These are phyloP conservation scores for Tetanocera ferruginea DNA, from an alignment of 2,888 invertebrate genomes.

Conservation along the genomic window DNA sequence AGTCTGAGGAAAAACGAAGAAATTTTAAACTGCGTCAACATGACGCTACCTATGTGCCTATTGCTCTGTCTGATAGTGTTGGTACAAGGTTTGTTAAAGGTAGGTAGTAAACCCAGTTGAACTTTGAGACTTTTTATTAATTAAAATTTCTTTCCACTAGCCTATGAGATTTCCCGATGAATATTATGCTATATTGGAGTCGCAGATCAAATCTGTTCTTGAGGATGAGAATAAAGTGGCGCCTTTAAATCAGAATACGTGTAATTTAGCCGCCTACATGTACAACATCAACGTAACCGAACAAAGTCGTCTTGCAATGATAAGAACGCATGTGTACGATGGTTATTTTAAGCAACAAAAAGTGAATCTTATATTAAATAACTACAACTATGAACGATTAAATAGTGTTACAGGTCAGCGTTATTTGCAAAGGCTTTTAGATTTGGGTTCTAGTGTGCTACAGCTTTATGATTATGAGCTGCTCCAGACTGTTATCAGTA, in stretches of 20 bases:
- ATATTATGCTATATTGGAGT: constrained; percentile 38
- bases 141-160: not conserved
- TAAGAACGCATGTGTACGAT: constrained; percentile 56
- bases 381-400: constrained; percentile 71
- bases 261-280: constrained; percentile 74
- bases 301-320: constrained; percentile 74
- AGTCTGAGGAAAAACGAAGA: not conserved
- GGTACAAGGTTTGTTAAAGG: not conserved
- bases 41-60: not conserved
- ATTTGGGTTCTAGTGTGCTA: constrained; percentile 79
- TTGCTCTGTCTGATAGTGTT: not conserved
- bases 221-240: constrained; percentile 73
- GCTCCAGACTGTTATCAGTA: constrained; percentile 75
- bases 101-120: not conserved
- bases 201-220: constrained; percentile 74
- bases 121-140: not conserved
- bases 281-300: constrained; percentile 84
- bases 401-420: constrained; percentile 79
- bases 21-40: not conserved
- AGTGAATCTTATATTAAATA: constrained; percentile 63
- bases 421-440: constrained; percentile 80
- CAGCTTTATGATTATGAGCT: constrained; percentile 75
- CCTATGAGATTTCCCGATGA: not conserved
- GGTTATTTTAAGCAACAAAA: too few species aligned
- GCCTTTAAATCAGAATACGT: constrained; percentile 73